These are phyloP conservation scores for Urocynchramus pylzowi DNA, from an alignment of 2,113 vertebrate genomes.

Conservation along the genomic window DNA sequence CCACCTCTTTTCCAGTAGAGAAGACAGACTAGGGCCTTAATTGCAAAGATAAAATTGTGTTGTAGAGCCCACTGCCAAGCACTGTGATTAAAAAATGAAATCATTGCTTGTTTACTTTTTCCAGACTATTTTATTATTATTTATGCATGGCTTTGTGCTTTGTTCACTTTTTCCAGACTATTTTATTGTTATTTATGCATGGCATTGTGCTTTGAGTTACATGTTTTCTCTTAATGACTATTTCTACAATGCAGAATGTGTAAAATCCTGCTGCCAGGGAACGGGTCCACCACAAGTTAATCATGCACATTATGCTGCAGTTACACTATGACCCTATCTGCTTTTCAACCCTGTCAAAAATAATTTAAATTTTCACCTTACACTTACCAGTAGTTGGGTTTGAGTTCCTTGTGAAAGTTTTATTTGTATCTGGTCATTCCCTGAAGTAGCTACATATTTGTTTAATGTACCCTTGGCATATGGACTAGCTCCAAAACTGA, in stretches of 20 bases:
- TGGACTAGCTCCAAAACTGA: conserved; percentile 29
- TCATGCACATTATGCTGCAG: background rate
- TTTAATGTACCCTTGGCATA: conserved; percentile 38
- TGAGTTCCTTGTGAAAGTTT: conserved; percentile 10
- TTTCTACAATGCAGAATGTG: background rate
- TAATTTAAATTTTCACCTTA: conserved; percentile 36
- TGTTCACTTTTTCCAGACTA: background rate
- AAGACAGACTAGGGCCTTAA: background rate
- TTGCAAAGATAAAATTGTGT: background rate
- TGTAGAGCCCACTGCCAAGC: background rate
- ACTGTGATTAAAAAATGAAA: background rate
- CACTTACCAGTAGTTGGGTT: background rate
- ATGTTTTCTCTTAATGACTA: background rate
- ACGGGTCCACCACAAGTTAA: background rate
- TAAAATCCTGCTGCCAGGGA: background rate
- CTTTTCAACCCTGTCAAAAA: conserved; percentile 30
- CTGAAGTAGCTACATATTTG: conserved; percentile 25
- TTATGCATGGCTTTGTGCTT: background rate
- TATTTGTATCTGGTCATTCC: conserved; percentile 18
- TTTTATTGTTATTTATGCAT: background rate
- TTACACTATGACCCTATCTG: background rate
- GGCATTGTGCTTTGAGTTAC: background rate
- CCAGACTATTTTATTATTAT: background rate
- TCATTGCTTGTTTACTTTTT: background rate
- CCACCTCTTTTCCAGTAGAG: background rate